These are phyloP conservation scores for Gonatopus flavifemur DNA, from an alignment of 1,140 invertebrate genomes.

Conservation along the genomic window DNA sequence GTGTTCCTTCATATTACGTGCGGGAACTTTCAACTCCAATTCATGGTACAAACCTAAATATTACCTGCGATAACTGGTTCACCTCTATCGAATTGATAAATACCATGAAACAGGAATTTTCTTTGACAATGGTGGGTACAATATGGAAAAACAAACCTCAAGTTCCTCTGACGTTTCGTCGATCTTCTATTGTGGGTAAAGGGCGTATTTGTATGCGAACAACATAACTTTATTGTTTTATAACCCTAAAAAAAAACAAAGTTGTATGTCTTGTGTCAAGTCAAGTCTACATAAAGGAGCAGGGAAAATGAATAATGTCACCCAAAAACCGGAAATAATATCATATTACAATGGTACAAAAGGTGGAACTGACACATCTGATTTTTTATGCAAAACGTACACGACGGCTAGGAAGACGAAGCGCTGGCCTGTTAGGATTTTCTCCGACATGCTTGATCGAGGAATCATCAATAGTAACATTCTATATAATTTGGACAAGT, in stretches of 20 bases:
- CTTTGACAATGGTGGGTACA: conserved; percentile 34
- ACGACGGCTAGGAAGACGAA: conserved; percentile 34
- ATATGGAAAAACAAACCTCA: conserved; percentile 36
- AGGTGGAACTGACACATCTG: conserved; percentile 53
- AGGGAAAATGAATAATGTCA: too few species aligned
- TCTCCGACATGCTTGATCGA: conserved; percentile 18
- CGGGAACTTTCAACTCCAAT: conserved; percentile 14
- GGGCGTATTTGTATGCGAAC: conserved; percentile 18
- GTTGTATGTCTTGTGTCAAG: conserved; percentile 28
- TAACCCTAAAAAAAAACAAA: conserved; percentile 38
- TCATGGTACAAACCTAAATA: conserved; percentile 24
- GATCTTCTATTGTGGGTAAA: background rate
- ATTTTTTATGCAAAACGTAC: conserved; percentile 48
- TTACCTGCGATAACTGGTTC: conserved; percentile 43
- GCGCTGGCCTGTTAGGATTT: conserved; percentile 41
- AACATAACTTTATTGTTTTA: conserved; percentile 28
- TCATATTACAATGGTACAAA: conserved; percentile 27
- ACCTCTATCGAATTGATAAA: conserved; percentile 29
- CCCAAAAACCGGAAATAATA: conserved; percentile 8
- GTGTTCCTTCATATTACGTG: conserved; percentile 5
- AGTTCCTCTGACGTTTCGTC: conserved; percentile 19
- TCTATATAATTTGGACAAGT: conserved; percentile 5
- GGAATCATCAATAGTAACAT: conserved; percentile 18
- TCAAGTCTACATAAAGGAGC: background rate
- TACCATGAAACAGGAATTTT: conserved; percentile 17